Evolutionary conservation across 1,140 invertebrate genomes (phyloP).

Genomic region (Trissolcus basalis): DNA sequence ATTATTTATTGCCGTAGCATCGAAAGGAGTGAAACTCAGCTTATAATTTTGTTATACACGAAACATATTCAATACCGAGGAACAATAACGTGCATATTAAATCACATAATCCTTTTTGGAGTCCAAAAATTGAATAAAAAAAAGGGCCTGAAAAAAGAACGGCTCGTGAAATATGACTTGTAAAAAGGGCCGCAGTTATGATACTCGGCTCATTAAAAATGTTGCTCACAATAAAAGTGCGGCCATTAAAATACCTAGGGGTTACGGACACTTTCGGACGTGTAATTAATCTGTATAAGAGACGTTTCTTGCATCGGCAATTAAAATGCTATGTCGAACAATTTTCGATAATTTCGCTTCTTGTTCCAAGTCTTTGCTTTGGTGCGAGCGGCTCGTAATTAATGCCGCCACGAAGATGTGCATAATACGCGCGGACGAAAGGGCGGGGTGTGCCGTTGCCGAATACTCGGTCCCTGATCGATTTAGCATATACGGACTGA

Average conservation of each 20-base stretch:
- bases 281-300: constrained; percentile 44
- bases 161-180: too few species aligned
- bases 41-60: too few species aligned
- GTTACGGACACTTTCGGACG: constrained; percentile 35
- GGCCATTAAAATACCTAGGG: constrained; percentile 31
- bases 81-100: too few species aligned
- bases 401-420: constrained; percentile 42
- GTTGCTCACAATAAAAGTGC: constrained; percentile 3
- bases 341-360: constrained; percentile 49
- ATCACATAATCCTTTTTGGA: too few species aligned
- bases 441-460: constrained; percentile 17
- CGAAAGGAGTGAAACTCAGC: too few species aligned
- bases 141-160: too few species aligned
- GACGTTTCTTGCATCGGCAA: constrained; percentile 21
- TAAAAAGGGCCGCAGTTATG: too few species aligned
- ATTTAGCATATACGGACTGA: constrained; percentile 54
- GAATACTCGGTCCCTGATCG: constrained; percentile 48
- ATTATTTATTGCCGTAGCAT: not conserved
- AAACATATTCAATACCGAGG: too few species aligned
- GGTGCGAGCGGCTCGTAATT: constrained; percentile 34
- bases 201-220: constrained; percentile 17
- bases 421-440: constrained; percentile 20
- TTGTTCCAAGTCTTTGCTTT: constrained; percentile 32
- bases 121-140: too few species aligned
- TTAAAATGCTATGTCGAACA: constrained; percentile 49